Percentiles rank a stretch among this genome's conserved stretches.
These are phyloP conservation scores for Mythimna albipuncta DNA, from an alignment of 2,888 invertebrate species.

Conservation along the genomic window DNA sequence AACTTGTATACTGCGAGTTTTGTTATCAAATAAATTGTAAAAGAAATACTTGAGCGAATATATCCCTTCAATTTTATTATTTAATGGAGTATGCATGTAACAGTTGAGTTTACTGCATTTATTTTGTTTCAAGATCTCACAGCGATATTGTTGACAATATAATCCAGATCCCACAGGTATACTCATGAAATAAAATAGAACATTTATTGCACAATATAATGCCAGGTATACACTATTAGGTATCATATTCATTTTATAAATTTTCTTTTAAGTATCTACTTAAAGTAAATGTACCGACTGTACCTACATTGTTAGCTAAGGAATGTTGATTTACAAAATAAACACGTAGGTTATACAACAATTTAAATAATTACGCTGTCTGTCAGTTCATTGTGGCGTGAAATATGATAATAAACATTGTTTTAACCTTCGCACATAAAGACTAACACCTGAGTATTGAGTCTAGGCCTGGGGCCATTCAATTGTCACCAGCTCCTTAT, in stretches of 20 bases:
- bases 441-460: slow-evolving; percentile 50
- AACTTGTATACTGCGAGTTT: background rate
- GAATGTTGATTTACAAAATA: slow-evolving; percentile 42
- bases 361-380: slow-evolving; percentile 55
- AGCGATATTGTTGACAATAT: slow-evolving; percentile 50
- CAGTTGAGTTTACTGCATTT: slow-evolving; percentile 30
- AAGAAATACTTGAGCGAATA: slow-evolving; percentile 4
- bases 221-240: slow-evolving; percentile 22
- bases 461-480: slow-evolving; percentile 25
- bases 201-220: slow-evolving; percentile 33
- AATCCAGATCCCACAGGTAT: slow-evolving; percentile 38
- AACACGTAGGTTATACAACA: slow-evolving; percentile 27
- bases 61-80: slow-evolving; percentile 27
- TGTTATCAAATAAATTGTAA: slow-evolving; percentile 14
- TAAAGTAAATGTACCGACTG: slow-evolving; percentile 4
- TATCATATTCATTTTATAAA: background rate
- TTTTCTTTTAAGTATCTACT: background rate
- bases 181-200: slow-evolving; percentile 34
- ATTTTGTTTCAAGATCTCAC: slow-evolving; percentile 21
- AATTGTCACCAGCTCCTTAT: slow-evolving; percentile 50
- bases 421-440: slow-evolving; percentile 55
- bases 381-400: slow-evolving; percentile 47
- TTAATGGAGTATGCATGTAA: slow-evolving; percentile 48
- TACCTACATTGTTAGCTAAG: background rate
- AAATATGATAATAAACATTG: slow-evolving; percentile 59